Evolutionary conservation across 1,140 invertebrate species (phyloP).

Genomic region (Neuroterus valhalla): DNA sequence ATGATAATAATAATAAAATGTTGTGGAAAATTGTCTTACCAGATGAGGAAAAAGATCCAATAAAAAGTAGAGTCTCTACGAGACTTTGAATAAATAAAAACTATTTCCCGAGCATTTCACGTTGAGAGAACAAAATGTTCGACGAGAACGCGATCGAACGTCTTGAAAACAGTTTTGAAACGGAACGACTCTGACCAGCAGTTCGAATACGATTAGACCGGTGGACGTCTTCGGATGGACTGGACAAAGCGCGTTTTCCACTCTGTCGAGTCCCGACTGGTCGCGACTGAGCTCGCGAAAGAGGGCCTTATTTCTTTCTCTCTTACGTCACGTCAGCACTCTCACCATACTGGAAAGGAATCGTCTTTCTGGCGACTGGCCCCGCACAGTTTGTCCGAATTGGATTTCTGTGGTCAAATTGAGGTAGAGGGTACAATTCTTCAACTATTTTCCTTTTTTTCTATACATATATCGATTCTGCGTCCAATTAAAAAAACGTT

Average conservation of each 20-base stretch:
- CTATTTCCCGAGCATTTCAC: not conserved
- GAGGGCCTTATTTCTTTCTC: conserved; percentile 18
- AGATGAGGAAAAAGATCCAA: not conserved
- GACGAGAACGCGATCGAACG: not conserved
- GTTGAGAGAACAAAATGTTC: not conserved
- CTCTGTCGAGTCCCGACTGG: not conserved
- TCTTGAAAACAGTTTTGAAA: not conserved
- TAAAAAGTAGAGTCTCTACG: not conserved
- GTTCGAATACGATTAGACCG: not conserved
- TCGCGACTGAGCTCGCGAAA: too few relatives aligned
- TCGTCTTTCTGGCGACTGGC: not conserved
- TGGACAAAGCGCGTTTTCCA: not conserved
- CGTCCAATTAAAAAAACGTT: too few relatives aligned
- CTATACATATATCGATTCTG: too few relatives aligned
- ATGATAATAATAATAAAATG: not conserved
- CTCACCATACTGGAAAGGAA: conserved; percentile 15
- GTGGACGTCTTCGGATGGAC: conserved; percentile 11
- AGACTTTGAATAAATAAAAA: not conserved
- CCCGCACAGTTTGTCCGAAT: too few relatives aligned
- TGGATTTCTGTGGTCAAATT: too few relatives aligned
- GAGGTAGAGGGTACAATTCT: too few relatives aligned
- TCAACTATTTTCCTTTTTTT: too few relatives aligned
- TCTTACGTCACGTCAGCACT: conserved; percentile 25
- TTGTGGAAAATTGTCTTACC: not conserved
- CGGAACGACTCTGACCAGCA: not conserved